phyloP scores from a whole-genome alignment of 2,113 vertebrate genomes.

The Callipepla squamata region DNA sequence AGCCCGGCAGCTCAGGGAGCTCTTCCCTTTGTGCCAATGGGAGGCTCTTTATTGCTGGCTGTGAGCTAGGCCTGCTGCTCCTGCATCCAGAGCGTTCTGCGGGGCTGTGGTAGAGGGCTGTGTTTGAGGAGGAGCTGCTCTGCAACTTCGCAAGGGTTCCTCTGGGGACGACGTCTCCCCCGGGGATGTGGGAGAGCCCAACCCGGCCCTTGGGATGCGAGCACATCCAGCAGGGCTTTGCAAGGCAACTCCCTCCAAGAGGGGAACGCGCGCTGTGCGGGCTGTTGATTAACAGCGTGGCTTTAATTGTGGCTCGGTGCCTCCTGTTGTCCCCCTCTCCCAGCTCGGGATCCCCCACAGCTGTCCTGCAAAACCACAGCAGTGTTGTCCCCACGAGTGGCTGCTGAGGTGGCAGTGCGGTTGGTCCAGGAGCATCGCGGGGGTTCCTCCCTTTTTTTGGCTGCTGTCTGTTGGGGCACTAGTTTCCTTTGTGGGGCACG shows the following conservation, averaged over 20 bases:
- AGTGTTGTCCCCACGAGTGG: background rate
- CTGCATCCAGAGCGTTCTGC: background rate
- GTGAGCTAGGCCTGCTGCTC: background rate
- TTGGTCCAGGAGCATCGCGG: fast-evolving
- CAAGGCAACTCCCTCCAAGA: background rate
- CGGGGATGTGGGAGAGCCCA: background rate
- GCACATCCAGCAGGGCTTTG: background rate
- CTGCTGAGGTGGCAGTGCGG: background rate
- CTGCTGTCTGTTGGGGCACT: background rate
- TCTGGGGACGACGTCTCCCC: background rate
- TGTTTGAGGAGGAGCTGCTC: background rate
- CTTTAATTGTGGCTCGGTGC: background rate
- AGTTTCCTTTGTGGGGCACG: background rate
- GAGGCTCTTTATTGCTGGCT: slow-evolving; percentile 39
- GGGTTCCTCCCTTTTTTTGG: background rate
- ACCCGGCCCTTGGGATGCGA: background rate
- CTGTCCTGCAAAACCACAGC: background rate
- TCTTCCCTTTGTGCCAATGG: background rate
- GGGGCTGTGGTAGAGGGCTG: background rate
- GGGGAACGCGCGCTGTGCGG: fast-evolving
- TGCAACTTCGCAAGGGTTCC: background rate
- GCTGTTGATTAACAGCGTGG: background rate
- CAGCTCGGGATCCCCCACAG: background rate
- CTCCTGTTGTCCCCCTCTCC: background rate
- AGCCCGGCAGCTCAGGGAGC: too few species aligned